phyloP scores from a whole-genome alignment of 2,113 vertebrate genomes.

The Nothobranchius kuhntae region DNA sequence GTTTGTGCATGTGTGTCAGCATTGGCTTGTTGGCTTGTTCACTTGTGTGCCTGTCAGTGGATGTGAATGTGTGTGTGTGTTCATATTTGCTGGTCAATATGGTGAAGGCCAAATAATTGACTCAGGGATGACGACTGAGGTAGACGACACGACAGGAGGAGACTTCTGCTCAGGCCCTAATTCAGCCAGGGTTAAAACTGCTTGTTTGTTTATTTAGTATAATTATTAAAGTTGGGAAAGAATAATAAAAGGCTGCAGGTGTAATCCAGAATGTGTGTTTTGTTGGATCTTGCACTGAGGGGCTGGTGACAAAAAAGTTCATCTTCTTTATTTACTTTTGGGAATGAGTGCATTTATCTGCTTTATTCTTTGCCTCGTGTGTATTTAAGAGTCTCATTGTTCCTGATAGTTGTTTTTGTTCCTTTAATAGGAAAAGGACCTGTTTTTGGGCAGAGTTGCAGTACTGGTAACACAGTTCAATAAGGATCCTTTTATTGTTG shows the following conservation, averaged over 20 bases:
- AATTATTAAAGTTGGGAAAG: constrained; percentile 23
- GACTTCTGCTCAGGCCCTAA: constrained; percentile 37
- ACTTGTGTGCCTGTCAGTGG: constrained; percentile 59
- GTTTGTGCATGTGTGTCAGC: constrained; percentile 17
- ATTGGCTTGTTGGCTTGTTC: constrained; percentile 46
- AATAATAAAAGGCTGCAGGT: not conserved
- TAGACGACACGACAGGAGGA: constrained; percentile 59
- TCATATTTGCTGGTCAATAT: constrained; percentile 69
- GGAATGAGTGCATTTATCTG: no score
- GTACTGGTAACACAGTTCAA: no score
- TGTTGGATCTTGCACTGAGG: no score
- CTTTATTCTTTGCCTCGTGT: no score
- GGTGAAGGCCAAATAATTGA: constrained; percentile 65
- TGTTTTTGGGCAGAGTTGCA: no score
- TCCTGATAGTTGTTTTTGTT: no score
- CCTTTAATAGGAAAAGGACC: no score
- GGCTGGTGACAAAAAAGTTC: no score
- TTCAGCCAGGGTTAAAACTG: constrained; percentile 44
- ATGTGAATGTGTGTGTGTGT: constrained; percentile 52
- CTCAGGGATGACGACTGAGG: constrained; percentile 65
- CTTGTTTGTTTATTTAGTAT: constrained; percentile 24
- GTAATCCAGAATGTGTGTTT: not conserved
- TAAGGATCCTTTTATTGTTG: no score
- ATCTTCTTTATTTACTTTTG: no score
- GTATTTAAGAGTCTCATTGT: no score